A percentile compares a stretch with the other conserved stretches of the same genome.
Evolutionary conservation across 2,888 invertebrate species (phyloP).

Genomic region (Molanna angustata): DNA sequence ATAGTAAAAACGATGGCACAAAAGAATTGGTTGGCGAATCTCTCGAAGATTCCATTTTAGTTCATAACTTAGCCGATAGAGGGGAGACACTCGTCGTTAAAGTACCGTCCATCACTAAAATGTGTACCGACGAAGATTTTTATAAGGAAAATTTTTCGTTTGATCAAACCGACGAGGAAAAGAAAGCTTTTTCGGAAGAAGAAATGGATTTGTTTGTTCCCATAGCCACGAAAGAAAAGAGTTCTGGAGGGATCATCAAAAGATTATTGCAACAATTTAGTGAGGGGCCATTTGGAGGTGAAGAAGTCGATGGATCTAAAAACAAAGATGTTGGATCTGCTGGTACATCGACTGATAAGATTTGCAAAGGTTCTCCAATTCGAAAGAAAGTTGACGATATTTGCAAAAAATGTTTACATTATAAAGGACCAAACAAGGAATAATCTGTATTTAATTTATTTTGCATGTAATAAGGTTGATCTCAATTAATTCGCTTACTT

Average conservation of each 20-base stretch:
- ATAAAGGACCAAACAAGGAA: constrained; percentile 52
- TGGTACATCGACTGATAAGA: constrained; percentile 31
- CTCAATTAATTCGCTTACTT: no score
- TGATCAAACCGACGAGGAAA: no score
- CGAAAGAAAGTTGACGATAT: constrained; percentile 51
- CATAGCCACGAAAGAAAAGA: constrained; percentile 36
- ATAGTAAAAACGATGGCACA: no score
- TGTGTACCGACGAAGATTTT: no score
- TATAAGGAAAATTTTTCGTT: no score
- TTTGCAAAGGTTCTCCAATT: constrained; percentile 43
- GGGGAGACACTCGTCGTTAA: no score
- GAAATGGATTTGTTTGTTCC: constrained; percentile 25
- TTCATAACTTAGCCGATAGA: no score
- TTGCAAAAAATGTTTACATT: constrained; percentile 54
- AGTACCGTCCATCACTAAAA: no score
- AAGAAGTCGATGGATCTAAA: constrained; percentile 38
- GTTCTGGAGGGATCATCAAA: constrained; percentile 51
- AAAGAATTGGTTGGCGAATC: no score
- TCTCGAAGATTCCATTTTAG: no score
- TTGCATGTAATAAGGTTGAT: no score
- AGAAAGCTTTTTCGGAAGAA: constrained; percentile 7
- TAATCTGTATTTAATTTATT: no score
- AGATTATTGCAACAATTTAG: constrained; percentile 54
- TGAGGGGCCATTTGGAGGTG: constrained; percentile 46
- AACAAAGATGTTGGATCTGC: constrained; percentile 5